These are phyloP conservation scores for Pterocles burchelli DNA, from an alignment of 2,113 vertebrate genomes.

Conservation along the genomic window DNA sequence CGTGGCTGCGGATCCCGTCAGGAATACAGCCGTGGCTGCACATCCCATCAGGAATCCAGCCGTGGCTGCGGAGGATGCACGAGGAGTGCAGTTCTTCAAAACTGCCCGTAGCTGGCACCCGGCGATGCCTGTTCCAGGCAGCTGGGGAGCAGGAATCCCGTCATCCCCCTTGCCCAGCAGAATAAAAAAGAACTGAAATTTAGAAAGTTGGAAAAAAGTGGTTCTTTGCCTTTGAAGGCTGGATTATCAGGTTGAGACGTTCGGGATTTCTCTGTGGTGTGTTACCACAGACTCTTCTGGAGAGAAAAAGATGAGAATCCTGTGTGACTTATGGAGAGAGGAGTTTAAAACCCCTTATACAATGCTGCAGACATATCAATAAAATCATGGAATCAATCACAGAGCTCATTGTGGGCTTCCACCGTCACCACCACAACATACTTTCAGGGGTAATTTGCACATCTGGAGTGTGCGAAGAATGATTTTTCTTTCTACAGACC, in stretches of 20 bases:
- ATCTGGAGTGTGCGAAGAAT: background rate
- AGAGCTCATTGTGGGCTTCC: background rate
- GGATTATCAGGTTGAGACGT: background rate
- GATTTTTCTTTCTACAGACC: background rate
- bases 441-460: background rate
- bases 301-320: background rate
- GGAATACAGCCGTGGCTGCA: too few relatives aligned
- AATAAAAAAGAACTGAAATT: background rate
- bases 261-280: fast-evolving
- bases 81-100: background rate
- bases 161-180: background rate
- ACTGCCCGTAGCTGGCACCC: background rate
- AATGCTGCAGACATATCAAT: background rate
- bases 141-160: background rate
- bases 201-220: background rate
- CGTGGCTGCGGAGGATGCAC: background rate
- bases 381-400: background rate
- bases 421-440: background rate
- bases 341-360: background rate
- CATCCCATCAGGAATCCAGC: background rate
- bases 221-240: background rate
- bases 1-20: too few relatives aligned
- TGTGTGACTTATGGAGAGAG: background rate
- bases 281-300: background rate
- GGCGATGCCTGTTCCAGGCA: background rate